Conservation (phyloP, 2,113 vertebrate species). For the Cebus imitator region DNA sequence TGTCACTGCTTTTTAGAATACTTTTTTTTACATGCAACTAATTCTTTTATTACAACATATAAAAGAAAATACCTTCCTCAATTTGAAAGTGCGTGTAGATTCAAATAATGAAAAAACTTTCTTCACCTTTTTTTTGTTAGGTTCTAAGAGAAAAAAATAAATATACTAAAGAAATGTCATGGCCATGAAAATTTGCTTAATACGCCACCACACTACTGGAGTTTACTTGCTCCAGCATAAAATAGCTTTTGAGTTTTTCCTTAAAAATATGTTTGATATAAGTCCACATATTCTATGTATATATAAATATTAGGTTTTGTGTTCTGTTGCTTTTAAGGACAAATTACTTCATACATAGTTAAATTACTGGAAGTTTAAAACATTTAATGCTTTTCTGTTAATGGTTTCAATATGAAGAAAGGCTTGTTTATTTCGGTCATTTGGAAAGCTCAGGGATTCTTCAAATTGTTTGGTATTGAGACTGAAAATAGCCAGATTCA, state of each 20-base stretch:
- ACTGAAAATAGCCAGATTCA: neutral
- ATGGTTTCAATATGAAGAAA: neutral
- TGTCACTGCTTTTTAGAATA: neutral
- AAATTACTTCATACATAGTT: neutral
- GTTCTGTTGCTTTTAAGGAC: neutral
- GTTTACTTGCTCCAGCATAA: neutral
- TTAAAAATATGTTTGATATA: neutral
- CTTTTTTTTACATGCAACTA: neutral
- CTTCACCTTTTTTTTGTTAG: neutral
- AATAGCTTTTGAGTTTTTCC: neutral
- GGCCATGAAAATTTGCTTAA: neutral
- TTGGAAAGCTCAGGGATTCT: neutral
- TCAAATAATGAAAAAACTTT: neutral
- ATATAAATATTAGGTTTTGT: neutral
- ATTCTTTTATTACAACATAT: neutral
- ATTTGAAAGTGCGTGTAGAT: neutral
- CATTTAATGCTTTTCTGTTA: neutral
- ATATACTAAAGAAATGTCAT: neutral
- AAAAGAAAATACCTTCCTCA: constrained; percentile 16
- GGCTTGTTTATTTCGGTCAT: neutral
- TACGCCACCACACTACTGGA: neutral
- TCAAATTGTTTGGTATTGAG: neutral
- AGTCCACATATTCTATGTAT: neutral
- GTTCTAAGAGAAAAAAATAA: neutral
- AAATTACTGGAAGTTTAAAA: neutral